Evolutionary conservation across 2,888 invertebrate genomes (phyloP), one percentile per base, ranked within the genome.

Genomic region (Lymantria dispar): DNA sequence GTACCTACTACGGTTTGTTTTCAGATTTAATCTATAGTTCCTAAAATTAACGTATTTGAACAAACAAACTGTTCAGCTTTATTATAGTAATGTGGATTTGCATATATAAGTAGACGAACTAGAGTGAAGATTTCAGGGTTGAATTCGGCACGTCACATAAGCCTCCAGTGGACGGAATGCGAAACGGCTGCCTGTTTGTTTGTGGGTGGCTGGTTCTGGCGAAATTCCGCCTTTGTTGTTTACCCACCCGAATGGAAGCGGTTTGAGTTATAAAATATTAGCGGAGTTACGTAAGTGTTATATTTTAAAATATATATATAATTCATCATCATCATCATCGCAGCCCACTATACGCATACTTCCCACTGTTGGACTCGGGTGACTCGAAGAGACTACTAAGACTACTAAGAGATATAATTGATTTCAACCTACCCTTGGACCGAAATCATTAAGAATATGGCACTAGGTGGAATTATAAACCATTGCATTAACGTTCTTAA

Each of bases 151-250:
- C 61, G 58, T 70, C 62, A 60, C 63, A 50, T 47, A 70, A 78
- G 74, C 78, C 78, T 75, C 68, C 80, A 76, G 81, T 83, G 85
- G 85, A 82, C 83, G 85, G 85, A 84, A 86, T 85, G 82, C 74
- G 83, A 80, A 78, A 74, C 79, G 76, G 73, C 76, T 70, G 74
- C 72, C 66, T 86, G 87, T 87, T 87, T 87, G 87, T 84, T 84
- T 85, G 87, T 79, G 87, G 87, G 84, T 80, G 85, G 87, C 74
- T 85, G 85, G 84, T 74, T 83, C 80, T 73, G 73, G 80, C 73
- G 83, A 81, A 86, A 87, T 87, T 85, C 85, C 86, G 78, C 83
- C 87, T 87, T 88, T 87, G 87, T 86, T 83, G 80, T 82, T 83
- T 79, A 83, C 86, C 81, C 83, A 73, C 71, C 73, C 68, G 70